Evolutionary conservation across 2,888 invertebrate genomes (phyloP).

Genomic region (Marasmarcha lunaedactyla): DNA sequence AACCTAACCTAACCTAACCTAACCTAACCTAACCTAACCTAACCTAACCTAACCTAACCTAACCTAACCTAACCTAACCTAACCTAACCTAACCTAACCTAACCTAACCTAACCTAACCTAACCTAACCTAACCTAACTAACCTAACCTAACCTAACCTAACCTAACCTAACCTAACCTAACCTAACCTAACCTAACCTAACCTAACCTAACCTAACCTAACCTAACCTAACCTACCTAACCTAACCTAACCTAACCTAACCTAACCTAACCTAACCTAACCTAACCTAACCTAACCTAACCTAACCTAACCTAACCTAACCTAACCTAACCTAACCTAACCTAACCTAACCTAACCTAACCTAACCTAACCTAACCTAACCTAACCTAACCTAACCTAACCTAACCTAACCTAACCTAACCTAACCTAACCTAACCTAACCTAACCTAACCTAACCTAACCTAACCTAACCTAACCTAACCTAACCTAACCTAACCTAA

Average conservation of each 20-base stretch:
- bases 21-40: slow-evolving; percentile 14
- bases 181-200: slow-evolving; percentile 10
- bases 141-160: slow-evolving; percentile 16
- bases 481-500: slow-evolving; percentile 13
- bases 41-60: slow-evolving; percentile 14
- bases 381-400: slow-evolving; percentile 9
- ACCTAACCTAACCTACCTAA: slow-evolving; percentile 15
- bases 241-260: slow-evolving; percentile 18
- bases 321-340: slow-evolving; percentile 15
- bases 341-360: slow-evolving; percentile 14
- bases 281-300: slow-evolving; percentile 12
- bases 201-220: slow-evolving; percentile 15
- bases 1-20: slow-evolving; percentile 2
- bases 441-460: slow-evolving; percentile 11
- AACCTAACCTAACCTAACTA: slow-evolving; percentile 13
- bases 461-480: slow-evolving; percentile 13
- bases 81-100: slow-evolving; percentile 11
- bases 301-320: slow-evolving; percentile 14
- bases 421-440: slow-evolving; percentile 10
- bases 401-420: slow-evolving; percentile 10
- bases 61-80: slow-evolving; percentile 13
- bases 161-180: slow-evolving; percentile 14
- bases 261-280: slow-evolving; percentile 14
- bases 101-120: slow-evolving; percentile 11
- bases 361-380: slow-evolving; percentile 10